A percentile compares a stretch with the other conserved stretches of the same genome.
phyloP scores from a whole-genome alignment of 2,113 vertebrate genomes.

The Archilochus colubris region DNA sequence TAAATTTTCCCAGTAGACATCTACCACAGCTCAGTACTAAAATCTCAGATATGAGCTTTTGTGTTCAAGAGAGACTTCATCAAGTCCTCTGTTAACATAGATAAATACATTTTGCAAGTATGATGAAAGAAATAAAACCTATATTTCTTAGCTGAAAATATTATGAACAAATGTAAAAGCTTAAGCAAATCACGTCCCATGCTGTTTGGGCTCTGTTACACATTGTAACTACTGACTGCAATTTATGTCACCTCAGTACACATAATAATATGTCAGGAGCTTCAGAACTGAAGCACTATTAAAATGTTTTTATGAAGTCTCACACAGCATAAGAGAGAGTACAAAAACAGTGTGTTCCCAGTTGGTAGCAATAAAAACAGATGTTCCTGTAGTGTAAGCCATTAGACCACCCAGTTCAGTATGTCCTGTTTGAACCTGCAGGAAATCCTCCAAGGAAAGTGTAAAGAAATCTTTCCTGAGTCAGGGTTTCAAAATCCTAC shows the following conservation, averaged over 20 bases:
- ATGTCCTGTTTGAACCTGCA: neutral
- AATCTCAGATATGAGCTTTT: neutral
- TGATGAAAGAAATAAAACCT: neutral
- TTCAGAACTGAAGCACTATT: neutral
- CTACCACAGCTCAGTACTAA: neutral
- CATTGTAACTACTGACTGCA: too few relatives aligned
- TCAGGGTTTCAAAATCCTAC: neutral
- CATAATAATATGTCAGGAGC: accelerated
- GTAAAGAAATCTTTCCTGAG: neutral
- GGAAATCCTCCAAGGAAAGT: neutral
- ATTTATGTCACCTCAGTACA: neutral
- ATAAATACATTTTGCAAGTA: neutral
- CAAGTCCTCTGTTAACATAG: neutral
- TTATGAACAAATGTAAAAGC: neutral
- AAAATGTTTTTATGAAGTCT: neutral
- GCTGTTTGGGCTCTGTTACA: neutral
- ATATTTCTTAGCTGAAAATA: neutral
- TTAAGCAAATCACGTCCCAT: neutral
- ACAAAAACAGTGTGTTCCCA: neutral
- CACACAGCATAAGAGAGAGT: neutral
- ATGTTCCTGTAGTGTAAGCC: neutral
- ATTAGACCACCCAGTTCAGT: neutral
- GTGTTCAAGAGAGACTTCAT: neutral
- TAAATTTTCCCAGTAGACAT: neutral
- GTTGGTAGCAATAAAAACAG: neutral